phyloP scores from a whole-genome alignment of 2,113 vertebrate species.

The Opisthocomus hoazin region DNA sequence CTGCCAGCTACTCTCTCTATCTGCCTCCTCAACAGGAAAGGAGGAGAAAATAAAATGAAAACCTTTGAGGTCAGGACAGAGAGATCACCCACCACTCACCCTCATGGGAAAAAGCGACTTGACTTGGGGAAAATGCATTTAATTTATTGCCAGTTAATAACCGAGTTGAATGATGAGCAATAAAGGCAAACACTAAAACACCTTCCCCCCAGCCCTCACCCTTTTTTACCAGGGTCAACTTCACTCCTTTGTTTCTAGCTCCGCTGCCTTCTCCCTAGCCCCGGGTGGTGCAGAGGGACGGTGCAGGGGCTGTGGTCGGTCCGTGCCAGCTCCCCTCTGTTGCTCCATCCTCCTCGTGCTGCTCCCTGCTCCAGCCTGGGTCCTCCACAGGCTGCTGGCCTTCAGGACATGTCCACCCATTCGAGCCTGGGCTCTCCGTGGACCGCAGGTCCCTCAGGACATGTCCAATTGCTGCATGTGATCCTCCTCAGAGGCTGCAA shows the following conservation, averaged over 20 bases:
- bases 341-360: accelerated
- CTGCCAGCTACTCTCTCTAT: not conserved
- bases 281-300: accelerated
- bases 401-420: not conserved
- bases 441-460: not conserved
- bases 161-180: not conserved
- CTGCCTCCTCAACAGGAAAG: not conserved
- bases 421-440: not conserved
- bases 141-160: not conserved
- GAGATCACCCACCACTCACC: not conserved
- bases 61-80: not conserved
- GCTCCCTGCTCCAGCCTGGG: not conserved
- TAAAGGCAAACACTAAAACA: not conserved
- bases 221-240: not conserved
- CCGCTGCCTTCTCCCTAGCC: accelerated
- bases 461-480: no score
- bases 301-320: no score
- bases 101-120: not conserved
- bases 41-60: not conserved
- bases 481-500: not conserved
- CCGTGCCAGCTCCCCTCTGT: not conserved
- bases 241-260: not conserved
- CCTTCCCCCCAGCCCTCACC: not conserved
- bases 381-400: accelerated
- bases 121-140: not conserved